Percentiles rank a stretch among this genome's conserved stretches.
Conservation (phyloP, 2,113 vertebrate genomes). For the Mionectes macconnelli region DNA sequence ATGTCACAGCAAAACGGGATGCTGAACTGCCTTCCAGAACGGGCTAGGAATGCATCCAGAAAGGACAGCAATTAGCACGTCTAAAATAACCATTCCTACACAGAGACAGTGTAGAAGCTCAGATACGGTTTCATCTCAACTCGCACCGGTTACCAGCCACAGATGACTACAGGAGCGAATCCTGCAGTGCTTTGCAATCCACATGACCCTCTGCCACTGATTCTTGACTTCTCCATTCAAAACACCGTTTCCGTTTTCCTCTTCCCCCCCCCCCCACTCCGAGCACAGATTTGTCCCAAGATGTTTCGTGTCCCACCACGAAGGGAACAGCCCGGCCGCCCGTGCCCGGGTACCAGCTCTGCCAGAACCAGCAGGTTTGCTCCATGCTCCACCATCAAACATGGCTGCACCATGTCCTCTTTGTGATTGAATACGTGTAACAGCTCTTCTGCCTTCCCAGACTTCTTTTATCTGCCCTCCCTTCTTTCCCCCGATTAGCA, state of each 20-base stretch:
- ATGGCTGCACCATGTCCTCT: conserved; percentile 38
- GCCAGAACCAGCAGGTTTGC: neutral
- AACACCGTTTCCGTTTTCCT: neutral
- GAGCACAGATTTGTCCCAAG: neutral
- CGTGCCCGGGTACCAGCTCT: neutral
- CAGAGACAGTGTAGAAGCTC: neutral
- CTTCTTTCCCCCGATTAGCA: neutral
- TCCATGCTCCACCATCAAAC: conserved; percentile 5
- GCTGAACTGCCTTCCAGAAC: neutral
- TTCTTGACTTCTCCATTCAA: neutral
- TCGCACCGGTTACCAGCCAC: neutral
- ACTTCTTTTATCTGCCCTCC: neutral
- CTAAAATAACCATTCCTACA: neutral
- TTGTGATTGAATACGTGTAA: neutral
- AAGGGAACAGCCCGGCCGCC: neutral
- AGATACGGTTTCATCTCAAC: neutral
- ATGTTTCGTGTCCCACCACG: neutral
- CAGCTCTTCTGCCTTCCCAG: neutral
- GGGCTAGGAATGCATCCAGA: neutral
- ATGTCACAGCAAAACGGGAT: neutral
- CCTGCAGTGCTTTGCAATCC: neutral
- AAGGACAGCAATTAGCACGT: neutral
- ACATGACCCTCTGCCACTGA: neutral
- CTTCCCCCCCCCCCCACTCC: neutral
- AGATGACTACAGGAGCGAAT: neutral